Conservation (phyloP, 2,113 vertebrate species). For the Nothoprocta perdicaria region DNA sequence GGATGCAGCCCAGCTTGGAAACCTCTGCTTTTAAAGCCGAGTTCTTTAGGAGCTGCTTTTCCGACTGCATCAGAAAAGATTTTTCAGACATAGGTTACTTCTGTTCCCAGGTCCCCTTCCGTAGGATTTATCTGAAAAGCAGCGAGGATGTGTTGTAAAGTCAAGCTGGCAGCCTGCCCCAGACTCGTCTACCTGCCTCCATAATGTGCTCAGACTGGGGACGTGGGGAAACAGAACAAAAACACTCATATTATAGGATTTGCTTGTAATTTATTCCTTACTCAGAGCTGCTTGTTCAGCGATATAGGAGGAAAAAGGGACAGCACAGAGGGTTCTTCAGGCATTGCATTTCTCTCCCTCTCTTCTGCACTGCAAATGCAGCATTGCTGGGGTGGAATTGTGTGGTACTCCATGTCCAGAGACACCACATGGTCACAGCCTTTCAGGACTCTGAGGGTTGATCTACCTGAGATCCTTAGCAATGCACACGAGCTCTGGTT, state of each 20-base stretch:
- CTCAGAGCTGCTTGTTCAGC: neutral
- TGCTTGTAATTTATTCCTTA: neutral
- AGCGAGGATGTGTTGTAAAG: neutral
- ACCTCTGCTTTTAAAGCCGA: neutral
- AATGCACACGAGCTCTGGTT: neutral
- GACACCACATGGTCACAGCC: neutral
- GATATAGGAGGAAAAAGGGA: neutral
- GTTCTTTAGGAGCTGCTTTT: neutral
- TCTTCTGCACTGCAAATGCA: neutral
- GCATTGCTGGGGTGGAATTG: neutral
- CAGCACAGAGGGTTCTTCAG: neutral
- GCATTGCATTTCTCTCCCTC: neutral
- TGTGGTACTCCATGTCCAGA: neutral
- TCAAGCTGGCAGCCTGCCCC: neutral
- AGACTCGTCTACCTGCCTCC: neutral
- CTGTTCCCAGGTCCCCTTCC: conserved; percentile 19
- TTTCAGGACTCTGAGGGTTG: neutral
- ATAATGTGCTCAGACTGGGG: neutral
- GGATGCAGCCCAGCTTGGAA: neutral
- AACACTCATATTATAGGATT: neutral
- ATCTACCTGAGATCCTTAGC: neutral
- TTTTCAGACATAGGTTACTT: neutral
- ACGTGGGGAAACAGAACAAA: neutral
- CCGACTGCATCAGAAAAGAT: neutral
- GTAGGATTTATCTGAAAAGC: conserved; percentile 10